phyloP scores from a whole-genome alignment of 1,140 invertebrate genomes.

The Globodera rostochiensis region DNA sequence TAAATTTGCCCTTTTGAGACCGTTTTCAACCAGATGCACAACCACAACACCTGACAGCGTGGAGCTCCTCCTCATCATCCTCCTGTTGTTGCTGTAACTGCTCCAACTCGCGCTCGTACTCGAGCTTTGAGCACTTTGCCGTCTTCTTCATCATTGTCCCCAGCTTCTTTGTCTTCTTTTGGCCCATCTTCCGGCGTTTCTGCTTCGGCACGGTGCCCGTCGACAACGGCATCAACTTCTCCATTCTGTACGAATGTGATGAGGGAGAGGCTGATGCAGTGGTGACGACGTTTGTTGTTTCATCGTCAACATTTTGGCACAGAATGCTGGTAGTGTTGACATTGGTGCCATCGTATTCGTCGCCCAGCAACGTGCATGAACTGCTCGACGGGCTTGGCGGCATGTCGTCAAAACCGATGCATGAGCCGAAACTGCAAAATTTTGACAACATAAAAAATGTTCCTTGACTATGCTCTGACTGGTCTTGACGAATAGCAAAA shows the following conservation, averaged over 20 bases:
- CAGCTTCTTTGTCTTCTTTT: background rate
- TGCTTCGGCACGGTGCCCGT: background rate
- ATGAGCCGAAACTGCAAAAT: background rate
- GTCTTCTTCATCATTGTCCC: background rate
- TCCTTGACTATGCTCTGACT: too few species aligned
- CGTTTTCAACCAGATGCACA: too few species aligned
- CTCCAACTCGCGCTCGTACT: too few species aligned
- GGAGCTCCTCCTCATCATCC: background rate
- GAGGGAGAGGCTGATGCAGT: too few species aligned
- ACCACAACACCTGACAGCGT: background rate
- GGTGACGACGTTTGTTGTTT: background rate
- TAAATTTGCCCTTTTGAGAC: too few species aligned
- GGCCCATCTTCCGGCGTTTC: background rate
- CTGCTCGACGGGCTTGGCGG: background rate
- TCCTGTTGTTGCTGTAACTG: background rate
- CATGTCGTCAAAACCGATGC: background rate
- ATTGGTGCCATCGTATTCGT: background rate
- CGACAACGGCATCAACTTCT: background rate
- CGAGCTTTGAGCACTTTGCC: too few species aligned
- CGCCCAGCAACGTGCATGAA: background rate
- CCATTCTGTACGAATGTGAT: background rate
- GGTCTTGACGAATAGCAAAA: too few species aligned
- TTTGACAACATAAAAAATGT: too few species aligned
- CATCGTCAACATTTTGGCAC: background rate
- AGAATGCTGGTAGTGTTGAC: background rate